Conservation (phyloP, 2,113 vertebrate genomes). For the Aspidoscelis tigris region DNA sequence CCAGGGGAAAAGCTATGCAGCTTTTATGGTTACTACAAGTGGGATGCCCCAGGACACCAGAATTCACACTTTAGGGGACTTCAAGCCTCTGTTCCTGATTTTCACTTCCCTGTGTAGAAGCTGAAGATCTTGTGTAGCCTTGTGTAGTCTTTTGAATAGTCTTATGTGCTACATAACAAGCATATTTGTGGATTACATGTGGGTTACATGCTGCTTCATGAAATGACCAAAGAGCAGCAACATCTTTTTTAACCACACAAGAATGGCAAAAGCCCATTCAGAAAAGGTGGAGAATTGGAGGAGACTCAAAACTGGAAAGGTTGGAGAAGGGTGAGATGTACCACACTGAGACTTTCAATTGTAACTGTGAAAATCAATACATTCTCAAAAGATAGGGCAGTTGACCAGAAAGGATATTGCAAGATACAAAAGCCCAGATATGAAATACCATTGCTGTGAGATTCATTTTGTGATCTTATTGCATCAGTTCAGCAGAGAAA, state of each 20-base stretch:
- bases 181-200: too few relatives aligned
- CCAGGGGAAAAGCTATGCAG: too few relatives aligned
- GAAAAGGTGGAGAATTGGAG: constrained; percentile 24
- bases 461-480: constrained; percentile 73
- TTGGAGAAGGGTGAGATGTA: constrained; percentile 51
- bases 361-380: constrained; percentile 73
- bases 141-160: too few relatives aligned
- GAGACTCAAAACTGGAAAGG: constrained; percentile 44
- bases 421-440: constrained; percentile 69
- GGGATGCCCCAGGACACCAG: too few relatives aligned
- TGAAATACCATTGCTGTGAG: constrained; percentile 69
- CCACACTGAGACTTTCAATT: constrained; percentile 65
- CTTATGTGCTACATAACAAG: too few relatives aligned
- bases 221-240: too few relatives aligned
- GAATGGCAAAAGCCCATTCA: constrained; percentile 57
- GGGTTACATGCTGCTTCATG: too few relatives aligned
- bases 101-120: too few relatives aligned
- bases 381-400: constrained; percentile 66
- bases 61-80: too few relatives aligned
- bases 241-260: neutral
- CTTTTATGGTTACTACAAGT: too few relatives aligned
- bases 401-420: constrained; percentile 80
- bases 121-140: too few relatives aligned
- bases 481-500: constrained; percentile 60
- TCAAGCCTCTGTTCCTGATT: too few relatives aligned